phyloP scores from a whole-genome alignment of 2,888 invertebrate genomes.

The Dryobota labecula region DNA sequence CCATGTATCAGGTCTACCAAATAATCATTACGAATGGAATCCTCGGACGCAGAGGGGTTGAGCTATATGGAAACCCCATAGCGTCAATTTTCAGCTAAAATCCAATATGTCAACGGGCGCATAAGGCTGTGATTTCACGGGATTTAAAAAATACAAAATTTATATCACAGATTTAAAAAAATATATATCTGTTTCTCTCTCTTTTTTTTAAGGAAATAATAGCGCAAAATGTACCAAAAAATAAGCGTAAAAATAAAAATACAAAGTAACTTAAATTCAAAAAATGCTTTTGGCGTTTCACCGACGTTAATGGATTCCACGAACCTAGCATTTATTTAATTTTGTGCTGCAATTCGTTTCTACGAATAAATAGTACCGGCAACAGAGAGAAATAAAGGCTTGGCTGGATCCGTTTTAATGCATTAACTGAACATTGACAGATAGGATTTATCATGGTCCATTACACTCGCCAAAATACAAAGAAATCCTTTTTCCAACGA shows the following conservation, averaged over 20 bases:
- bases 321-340: not conserved
- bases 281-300: not conserved
- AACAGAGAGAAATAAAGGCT: constrained; percentile 41
- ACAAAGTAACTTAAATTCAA: not conserved
- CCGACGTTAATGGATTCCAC: not conserved
- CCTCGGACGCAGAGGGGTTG: constrained; percentile 45
- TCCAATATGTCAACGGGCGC: constrained; percentile 69
- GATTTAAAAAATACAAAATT: not conserved
- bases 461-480: constrained; percentile 43
- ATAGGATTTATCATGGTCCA: constrained; percentile 47
- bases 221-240: not conserved
- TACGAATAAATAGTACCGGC: constrained; percentile 2
- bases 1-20: constrained; percentile 36
- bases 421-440: constrained; percentile 41
- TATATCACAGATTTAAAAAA: no score
- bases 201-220: not conserved
- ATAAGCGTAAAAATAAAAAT: not conserved
- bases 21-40: constrained; percentile 51
- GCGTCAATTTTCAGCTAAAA: constrained; percentile 68
- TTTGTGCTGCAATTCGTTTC: constrained; percentile 7
- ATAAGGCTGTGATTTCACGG: constrained; percentile 49
- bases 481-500: constrained; percentile 40
- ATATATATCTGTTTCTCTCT: no score
- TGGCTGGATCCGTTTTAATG: constrained; percentile 39
- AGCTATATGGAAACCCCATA: constrained; percentile 44